Base-by-base conservation (phyloP, 2,113 vertebrate species). In the Percina caprodes region DNA sequence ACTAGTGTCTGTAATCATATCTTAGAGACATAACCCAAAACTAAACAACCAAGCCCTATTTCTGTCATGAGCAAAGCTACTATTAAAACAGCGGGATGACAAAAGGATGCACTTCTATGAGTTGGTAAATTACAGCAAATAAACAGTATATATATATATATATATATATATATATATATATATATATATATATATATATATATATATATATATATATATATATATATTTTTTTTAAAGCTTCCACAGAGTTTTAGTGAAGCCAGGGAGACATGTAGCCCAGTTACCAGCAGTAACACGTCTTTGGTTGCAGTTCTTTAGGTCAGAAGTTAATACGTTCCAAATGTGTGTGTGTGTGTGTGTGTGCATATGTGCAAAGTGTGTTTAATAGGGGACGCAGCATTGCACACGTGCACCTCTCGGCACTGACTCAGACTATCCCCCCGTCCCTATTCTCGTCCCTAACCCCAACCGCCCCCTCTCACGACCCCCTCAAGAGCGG, bases 311-410 rank as follows among this genome's bases (percentile, higher is more conserved):
- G 60, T 72, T 72, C 71, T 68, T 85, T 61, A 66, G 90, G 89
- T 92, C 90, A 91, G 81, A 54, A 89, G 88, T 92, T 94, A 94
- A 95, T 85, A 86, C 70, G 84, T 92, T 94, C 86, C 92, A 91
- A 92, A 93, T 88, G 81, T 73, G 59, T 83, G 58, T 63, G 93
- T 87, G 83, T 69, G 54, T 81, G 66, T 63, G 55, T 39, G 69
- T 33, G n/a, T 73, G 30, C 11, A 15, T 73, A 49, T 72, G 54
- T 55, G 39, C 2, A 1, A 55, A 59, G 70, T 69, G 18, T 60
- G 35, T 84, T 82, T 82, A 68, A 77, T 13, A 58, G 45, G 35
- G 45, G 39, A 78, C 2, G 2, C 70, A 30, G 74, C 71, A 69
- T 74, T 86, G 89, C 72, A 92, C 91, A 93, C 80, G 83, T 93